These are phyloP conservation scores for Dermatemys mawii DNA, from an alignment of 2,113 vertebrate species.

Conservation along the genomic window DNA sequence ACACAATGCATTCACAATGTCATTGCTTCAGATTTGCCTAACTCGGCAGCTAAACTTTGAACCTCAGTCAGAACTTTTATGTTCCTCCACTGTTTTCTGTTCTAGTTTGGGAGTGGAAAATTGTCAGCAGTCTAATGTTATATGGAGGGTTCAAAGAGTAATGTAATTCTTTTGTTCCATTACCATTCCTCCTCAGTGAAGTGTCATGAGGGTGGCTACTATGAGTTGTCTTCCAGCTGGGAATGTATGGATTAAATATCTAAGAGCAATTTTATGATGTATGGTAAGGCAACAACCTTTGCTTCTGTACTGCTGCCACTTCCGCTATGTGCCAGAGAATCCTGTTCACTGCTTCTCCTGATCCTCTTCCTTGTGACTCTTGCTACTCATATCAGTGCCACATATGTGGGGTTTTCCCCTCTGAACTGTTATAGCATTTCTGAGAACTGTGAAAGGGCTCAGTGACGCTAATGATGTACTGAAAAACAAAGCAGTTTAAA, in stretches of 20 bases:
- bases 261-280: background rate
- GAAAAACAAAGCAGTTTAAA: conserved; percentile 11
- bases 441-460: conserved; percentile 10
- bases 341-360: background rate
- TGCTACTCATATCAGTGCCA: background rate
- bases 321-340: background rate
- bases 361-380: conserved; percentile 8
- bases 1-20: background rate
- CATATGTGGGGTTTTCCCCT: background rate
- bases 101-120: background rate
- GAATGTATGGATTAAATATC: background rate
- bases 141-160: background rate
- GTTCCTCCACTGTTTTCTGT: background rate
- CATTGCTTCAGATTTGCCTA: background rate
- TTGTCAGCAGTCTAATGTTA: background rate
- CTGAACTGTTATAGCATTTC: conserved; percentile 29
- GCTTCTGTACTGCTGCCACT: background rate
- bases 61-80: background rate
- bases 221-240: background rate
- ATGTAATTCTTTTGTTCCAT: background rate
- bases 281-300: background rate
- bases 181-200: background rate
- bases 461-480: conserved; percentile 34
- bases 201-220: background rate
- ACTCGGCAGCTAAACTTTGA: background rate